Base-by-base conservation (phyloP, 1,140 invertebrate species). In the Panagrolaimus sp. region DNA sequence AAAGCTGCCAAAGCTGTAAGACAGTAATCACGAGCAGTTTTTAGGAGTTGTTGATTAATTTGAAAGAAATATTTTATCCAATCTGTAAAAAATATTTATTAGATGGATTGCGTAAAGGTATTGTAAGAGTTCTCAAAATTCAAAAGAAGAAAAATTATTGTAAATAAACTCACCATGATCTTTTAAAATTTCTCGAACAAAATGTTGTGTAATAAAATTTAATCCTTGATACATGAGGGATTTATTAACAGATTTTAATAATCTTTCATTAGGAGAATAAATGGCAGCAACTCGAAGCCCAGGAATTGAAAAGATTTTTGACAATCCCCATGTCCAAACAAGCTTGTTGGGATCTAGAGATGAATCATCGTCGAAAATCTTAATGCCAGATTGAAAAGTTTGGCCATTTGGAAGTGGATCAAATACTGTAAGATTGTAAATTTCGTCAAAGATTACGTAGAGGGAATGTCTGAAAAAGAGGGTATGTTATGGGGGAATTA, bases 201-300 rank as follows among this genome's bases (percentile, higher is more conserved):
- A 27, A 27, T 57, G 51, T 57, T 57, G 51, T 20, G 51, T 57
- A 8, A 57, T 27, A 57, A 57, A 20, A 57, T 57, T 57, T 2
- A 27, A 16, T 1, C 20, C 51, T 16, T 57, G 51, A 5, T 57
- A 57, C 51, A 57, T 57, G 9, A 57, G 27, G 11, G 51, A 57
- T 57, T 16, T 14, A 20, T 57, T 57, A 5, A 57, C 20, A 16
- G 51, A 57, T 57, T 20, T 1, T 27, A 25, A 27, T 2, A 57
- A 11, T 2, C 20, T 25, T 3, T 5, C 27, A 57, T 57, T 57
- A 1, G 51, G 16, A 11, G 51, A 25, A 27, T 57, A 57, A 27
- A 57, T 57, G 11, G 51, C 27, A 27, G 51, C 51, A 20, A 16
- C 51, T 8, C 51, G 51, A 5, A 57, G 20, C 11, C 51, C 51